These are phyloP conservation scores for Goniozus legneri DNA, from an alignment of 1,140 invertebrate species.

Conservation along the genomic window DNA sequence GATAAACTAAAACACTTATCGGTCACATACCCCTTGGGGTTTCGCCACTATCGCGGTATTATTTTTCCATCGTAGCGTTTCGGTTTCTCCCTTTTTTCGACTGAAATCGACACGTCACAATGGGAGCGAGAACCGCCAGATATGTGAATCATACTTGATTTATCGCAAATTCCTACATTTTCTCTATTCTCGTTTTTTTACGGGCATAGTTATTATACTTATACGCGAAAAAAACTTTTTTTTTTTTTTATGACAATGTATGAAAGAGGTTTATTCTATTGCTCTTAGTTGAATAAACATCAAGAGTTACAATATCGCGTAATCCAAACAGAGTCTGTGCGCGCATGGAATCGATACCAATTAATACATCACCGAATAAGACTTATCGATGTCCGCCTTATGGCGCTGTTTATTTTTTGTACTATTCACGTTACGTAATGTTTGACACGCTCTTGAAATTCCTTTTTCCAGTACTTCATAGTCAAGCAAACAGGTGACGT, in stretches of 20 bases:
- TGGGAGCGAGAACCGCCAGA: neutral
- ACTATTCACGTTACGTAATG: too few relatives aligned
- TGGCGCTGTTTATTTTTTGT: too few relatives aligned
- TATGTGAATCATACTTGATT: too few relatives aligned
- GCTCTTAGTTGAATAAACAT: constrained; percentile 47
- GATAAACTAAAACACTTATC: constrained; percentile 52
- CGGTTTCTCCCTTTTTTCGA: constrained; percentile 9
- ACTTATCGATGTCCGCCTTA: too few relatives aligned
- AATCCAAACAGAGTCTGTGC: constrained; percentile 10
- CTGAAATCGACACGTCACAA: neutral
- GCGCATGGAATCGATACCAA: constrained; percentile 7
- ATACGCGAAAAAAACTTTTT: too few relatives aligned
- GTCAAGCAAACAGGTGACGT: too few relatives aligned
- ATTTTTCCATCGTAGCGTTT: neutral
- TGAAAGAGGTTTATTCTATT: constrained; percentile 11
- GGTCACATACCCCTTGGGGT: constrained; percentile 23
- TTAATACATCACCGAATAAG: neutral
- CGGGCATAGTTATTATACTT: too few relatives aligned
- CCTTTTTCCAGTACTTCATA: too few relatives aligned
- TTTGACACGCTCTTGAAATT: too few relatives aligned
- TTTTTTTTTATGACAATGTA: too few relatives aligned
- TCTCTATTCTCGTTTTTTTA: too few relatives aligned
- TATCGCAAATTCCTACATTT: too few relatives aligned
- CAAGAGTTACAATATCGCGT: constrained; percentile 10
- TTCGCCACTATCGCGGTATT: constrained; percentile 7